A percentile compares a stretch with the other conserved stretches of the same genome.
These are phyloP conservation scores for Salvator merianae DNA, from an alignment of 2,113 vertebrate genomes.

Conservation along the genomic window DNA sequence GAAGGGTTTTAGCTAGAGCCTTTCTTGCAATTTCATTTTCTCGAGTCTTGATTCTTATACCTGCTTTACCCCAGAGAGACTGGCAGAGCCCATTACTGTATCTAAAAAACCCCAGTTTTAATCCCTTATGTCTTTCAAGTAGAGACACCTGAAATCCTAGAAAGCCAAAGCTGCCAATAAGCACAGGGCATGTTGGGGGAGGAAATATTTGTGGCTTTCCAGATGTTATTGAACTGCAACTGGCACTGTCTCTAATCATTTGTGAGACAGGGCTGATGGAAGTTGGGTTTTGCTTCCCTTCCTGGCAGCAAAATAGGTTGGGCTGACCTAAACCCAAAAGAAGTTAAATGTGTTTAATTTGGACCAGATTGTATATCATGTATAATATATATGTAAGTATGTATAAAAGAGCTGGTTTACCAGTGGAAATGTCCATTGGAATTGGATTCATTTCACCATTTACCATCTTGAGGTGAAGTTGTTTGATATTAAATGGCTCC, in stretches of 20 bases:
- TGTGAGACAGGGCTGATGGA: not conserved
- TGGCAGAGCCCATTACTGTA: not conserved
- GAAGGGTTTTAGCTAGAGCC: conserved; percentile 16
- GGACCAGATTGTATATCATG: not conserved
- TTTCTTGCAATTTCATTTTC: not conserved
- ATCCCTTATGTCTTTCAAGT: not conserved
- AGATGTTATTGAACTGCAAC: not conserved
- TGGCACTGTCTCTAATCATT: not conserved
- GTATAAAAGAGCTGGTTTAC: conserved; percentile 56
- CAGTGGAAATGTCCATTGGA: conserved; percentile 80
- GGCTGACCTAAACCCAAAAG: not conserved
- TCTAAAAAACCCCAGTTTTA: not conserved
- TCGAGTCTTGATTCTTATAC: not conserved
- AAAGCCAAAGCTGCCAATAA: not conserved
- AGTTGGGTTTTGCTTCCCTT: not conserved
- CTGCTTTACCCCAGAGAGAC: not conserved
- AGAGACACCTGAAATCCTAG: not conserved
- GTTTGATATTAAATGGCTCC: conserved; percentile 86
- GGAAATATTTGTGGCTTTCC: not conserved
- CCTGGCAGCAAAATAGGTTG: not conserved
- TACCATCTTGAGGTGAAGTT: conserved; percentile 84
- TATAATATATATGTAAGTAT: conserved; percentile 2
- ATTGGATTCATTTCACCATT: conserved; percentile 80
- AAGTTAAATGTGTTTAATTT: not conserved
- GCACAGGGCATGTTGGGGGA: not conserved